Percentiles rank a stretch among this genome's conserved stretches.
Evolutionary conservation across 1,140 invertebrate genomes (phyloP).

Genomic region (Bombus turneri): DNA sequence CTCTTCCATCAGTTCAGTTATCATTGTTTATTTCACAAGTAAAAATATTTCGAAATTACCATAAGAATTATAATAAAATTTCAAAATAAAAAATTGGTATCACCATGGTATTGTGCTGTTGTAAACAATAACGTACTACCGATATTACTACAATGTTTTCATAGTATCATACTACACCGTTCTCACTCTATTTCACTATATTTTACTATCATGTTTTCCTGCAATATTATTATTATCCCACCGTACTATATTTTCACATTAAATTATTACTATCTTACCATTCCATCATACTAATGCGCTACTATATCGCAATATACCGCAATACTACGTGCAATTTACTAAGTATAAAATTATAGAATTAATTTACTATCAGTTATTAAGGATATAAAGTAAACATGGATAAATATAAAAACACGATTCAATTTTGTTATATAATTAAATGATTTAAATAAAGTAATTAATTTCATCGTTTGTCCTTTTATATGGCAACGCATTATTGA

Average conservation of each 20-base stretch:
- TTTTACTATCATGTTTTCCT: background rate
- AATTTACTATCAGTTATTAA: no score
- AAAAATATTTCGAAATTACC: background rate
- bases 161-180: no score
- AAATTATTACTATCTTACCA: background rate
- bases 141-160: no score
- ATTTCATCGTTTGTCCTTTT: background rate
- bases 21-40: background rate
- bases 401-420: background rate
- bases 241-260: background rate
- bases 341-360: no score
- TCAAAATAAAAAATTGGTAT: background rate
- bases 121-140: background rate
- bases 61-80: background rate
- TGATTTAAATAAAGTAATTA: background rate
- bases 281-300: background rate
- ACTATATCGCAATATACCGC: background rate
- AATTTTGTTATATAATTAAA: background rate
- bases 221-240: no score
- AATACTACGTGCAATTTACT: background rate
- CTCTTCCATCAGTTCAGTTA: background rate
- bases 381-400: no score
- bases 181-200: background rate
- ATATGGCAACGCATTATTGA: background rate
- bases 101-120: background rate